A percentile compares a stretch with the other conserved stretches of the same genome.
These are phyloP conservation scores for Rhyzopertha dominica DNA, from an alignment of 1,140 invertebrate species.

Conservation along the genomic window DNA sequence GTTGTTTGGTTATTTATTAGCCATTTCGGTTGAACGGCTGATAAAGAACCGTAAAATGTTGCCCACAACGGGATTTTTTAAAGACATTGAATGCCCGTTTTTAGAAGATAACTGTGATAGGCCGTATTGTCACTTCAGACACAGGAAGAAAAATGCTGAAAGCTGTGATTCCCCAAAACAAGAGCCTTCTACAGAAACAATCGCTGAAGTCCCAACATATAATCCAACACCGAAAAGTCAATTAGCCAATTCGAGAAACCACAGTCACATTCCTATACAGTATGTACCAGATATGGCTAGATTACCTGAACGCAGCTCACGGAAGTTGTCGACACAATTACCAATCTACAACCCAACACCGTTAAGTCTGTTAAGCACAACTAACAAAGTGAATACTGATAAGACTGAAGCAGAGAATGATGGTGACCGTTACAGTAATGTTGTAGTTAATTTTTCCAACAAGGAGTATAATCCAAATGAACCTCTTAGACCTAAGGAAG, in stretches of 20 bases:
- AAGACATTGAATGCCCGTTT: constrained; percentile 77
- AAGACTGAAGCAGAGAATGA: constrained; percentile 16
- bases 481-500: constrained; percentile 22
- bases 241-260: constrained; percentile 33
- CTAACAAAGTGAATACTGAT: constrained; percentile 15
- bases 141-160: constrained; percentile 58
- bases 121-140: constrained; percentile 85
- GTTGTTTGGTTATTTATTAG: too few relatives aligned
- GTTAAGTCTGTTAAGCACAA: constrained; percentile 36
- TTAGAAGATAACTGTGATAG: constrained; percentile 74
- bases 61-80: constrained; percentile 80
- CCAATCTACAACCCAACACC: constrained; percentile 43
- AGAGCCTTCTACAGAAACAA: constrained; percentile 2
- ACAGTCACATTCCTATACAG: constrained; percentile 42
- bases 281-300: constrained; percentile 41
- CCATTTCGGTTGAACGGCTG: too few relatives aligned
- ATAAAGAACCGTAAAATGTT: constrained; percentile 67
- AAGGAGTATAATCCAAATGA: constrained; percentile 25
- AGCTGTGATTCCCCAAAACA: constrained; percentile 12
- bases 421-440: background rate
- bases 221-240: constrained; percentile 46
- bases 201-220: constrained; percentile 44
- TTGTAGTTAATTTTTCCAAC: constrained; percentile 28
- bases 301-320: constrained; percentile 25
- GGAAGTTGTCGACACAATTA: constrained; percentile 28